phyloP scores from a whole-genome alignment of 2,113 vertebrate genomes.

The Tinamus guttatus region DNA sequence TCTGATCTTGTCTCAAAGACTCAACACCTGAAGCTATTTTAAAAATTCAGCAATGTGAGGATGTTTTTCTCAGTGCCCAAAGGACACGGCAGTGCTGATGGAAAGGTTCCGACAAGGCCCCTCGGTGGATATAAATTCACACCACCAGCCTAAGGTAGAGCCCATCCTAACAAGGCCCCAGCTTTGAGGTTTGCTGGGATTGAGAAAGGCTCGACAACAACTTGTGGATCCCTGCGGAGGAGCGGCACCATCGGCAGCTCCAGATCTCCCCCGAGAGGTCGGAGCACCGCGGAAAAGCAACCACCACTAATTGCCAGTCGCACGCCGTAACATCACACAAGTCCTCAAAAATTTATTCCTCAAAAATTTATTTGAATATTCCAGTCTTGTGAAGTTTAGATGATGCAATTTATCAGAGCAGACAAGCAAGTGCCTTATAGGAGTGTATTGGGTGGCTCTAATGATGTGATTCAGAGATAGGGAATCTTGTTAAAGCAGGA shows the following conservation, averaged over 20 bases:
- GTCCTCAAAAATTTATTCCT: background rate
- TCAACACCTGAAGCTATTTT: background rate
- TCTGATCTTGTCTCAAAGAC: background rate
- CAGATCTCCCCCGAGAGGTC: background rate
- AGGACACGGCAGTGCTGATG: background rate
- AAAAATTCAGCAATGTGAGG: background rate
- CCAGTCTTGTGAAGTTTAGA: background rate
- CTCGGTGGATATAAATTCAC: background rate
- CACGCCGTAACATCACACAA: background rate
- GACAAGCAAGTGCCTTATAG: background rate
- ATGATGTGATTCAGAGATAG: background rate
- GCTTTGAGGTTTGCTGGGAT: background rate
- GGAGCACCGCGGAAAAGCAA: background rate
- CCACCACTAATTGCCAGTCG: background rate
- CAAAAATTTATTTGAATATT: background rate
- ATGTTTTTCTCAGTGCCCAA: background rate
- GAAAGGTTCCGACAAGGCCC: background rate
- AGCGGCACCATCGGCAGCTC: background rate
- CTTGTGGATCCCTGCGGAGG: background rate
- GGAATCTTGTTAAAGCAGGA: background rate
- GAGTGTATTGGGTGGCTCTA: background rate
- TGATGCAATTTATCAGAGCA: background rate
- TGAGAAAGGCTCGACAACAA: background rate
- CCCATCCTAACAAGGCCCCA: background rate
- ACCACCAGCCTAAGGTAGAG: background rate